Conservation (phyloP, 2,797 vertebrate species). For the Triplophysa bombifrons region DNA sequence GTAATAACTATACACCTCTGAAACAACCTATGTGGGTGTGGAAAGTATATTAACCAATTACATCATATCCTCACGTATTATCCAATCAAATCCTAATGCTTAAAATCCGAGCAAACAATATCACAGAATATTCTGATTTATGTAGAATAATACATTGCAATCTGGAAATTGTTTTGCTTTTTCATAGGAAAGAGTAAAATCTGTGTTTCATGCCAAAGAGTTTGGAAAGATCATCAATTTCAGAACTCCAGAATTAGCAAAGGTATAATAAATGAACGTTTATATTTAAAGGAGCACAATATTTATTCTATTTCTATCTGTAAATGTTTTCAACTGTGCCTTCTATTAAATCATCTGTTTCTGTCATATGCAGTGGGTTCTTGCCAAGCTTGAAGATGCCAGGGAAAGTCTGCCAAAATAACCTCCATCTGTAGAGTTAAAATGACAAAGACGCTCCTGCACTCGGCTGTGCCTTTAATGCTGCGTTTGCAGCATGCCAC, state of each 20-base stretch:
- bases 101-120: neutral
- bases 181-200: slow-evolving; percentile 92
- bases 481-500: slow-evolving; percentile 66
- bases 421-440: neutral
- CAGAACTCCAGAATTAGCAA: slow-evolving; percentile 87
- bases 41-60: too few relatives aligned
- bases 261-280: slow-evolving; percentile 69
- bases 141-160: neutral
- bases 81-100: neutral
- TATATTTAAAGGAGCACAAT: neutral
- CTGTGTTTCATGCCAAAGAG: slow-evolving; percentile 97
- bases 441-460: neutral
- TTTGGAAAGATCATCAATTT: slow-evolving; percentile 99
- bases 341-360: neutral
- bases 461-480: slow-evolving; percentile 68
- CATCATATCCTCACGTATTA: too few relatives aligned
- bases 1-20: too few relatives aligned
- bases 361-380: slow-evolving; percentile 86
- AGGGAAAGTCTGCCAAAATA: slow-evolving; percentile 84
- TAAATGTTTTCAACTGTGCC: neutral
- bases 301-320: neutral
- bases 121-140: neutral
- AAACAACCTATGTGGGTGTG: too few relatives aligned
- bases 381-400: slow-evolving; percentile 90
- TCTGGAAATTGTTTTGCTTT: slow-evolving; percentile 1